Percentiles rank a stretch among this genome's conserved stretches.
phyloP scores from a whole-genome alignment of 2,888 invertebrate species.

The Xiphydria camelus region DNA sequence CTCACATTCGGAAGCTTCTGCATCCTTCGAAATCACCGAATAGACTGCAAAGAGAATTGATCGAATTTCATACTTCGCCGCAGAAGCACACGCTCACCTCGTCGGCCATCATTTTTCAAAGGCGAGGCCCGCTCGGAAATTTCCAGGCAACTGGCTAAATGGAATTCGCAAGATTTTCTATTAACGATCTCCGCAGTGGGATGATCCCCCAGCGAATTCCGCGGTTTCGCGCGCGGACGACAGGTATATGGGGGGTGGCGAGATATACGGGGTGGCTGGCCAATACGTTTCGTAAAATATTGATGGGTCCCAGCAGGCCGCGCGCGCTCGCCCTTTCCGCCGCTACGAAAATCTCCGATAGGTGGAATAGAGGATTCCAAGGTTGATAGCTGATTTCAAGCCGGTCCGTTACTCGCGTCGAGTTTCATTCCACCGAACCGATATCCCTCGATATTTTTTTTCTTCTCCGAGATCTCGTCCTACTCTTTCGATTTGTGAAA shows the following conservation, averaged over 20 bases:
- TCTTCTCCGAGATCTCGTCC: too few relatives aligned
- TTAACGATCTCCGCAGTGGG: slow-evolving; percentile 22
- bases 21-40: too few relatives aligned
- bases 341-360: background rate
- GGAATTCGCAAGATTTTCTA: slow-evolving; percentile 25
- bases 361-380: background rate
- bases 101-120: too few relatives aligned
- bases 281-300: slow-evolving; percentile 48
- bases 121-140: too few relatives aligned
- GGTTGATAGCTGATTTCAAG: background rate
- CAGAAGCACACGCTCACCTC: too few relatives aligned
- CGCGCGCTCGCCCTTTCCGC: background rate
- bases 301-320: slow-evolving; percentile 42
- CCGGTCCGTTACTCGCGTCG: background rate
- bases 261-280: slow-evolving; percentile 35
- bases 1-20: too few relatives aligned
- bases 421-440: too few relatives aligned
- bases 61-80: too few relatives aligned
- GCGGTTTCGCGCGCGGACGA: slow-evolving; percentile 10
- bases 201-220: slow-evolving; percentile 18
- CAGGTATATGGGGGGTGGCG: slow-evolving; percentile 10
- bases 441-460: too few relatives aligned
- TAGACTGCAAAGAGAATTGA: too few relatives aligned
- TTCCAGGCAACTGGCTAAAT: too few relatives aligned
- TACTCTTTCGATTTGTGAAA: too few relatives aligned